These are phyloP conservation scores for Cephalopterus ornatus DNA, from an alignment of 2,113 vertebrate species.

Conservation along the genomic window DNA sequence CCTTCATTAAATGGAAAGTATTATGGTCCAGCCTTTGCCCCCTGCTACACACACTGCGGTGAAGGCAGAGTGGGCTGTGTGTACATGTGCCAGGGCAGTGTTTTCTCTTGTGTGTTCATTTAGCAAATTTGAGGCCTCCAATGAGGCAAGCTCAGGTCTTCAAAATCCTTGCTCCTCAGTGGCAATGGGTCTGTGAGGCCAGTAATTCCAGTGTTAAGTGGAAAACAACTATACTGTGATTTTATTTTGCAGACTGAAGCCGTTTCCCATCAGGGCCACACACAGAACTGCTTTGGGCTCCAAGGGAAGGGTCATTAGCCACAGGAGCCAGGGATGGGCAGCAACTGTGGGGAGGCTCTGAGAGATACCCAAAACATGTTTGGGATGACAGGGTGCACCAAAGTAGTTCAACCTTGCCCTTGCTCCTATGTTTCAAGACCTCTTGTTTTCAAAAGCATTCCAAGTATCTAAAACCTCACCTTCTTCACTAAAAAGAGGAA, in stretches of 20 bases:
- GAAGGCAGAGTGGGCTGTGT: neutral
- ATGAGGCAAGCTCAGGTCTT: neutral
- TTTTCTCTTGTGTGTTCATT: neutral
- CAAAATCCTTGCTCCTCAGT: neutral
- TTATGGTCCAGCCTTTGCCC: neutral
- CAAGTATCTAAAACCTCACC: neutral
- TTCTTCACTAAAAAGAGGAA: neutral
- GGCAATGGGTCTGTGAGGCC: neutral
- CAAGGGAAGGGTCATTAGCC: neutral
- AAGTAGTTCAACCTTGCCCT: neutral
- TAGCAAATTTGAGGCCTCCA: neutral
- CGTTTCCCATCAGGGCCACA: neutral
- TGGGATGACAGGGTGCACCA: neutral
- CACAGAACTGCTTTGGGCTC: neutral
- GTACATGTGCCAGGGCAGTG: neutral
- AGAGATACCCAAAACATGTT: neutral
- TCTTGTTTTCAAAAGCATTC: neutral
- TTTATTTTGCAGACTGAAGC: neutral
- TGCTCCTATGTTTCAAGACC: neutral
- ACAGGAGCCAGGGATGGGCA: neutral
- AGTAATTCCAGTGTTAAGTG: neutral
- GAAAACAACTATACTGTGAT: neutral
- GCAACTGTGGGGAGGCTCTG: fast-evolving
- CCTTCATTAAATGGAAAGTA: neutral
- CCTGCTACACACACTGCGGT: fast-evolving